phyloP scores from a whole-genome alignment of 2,888 invertebrate genomes.

The Cheilosia soror region DNA sequence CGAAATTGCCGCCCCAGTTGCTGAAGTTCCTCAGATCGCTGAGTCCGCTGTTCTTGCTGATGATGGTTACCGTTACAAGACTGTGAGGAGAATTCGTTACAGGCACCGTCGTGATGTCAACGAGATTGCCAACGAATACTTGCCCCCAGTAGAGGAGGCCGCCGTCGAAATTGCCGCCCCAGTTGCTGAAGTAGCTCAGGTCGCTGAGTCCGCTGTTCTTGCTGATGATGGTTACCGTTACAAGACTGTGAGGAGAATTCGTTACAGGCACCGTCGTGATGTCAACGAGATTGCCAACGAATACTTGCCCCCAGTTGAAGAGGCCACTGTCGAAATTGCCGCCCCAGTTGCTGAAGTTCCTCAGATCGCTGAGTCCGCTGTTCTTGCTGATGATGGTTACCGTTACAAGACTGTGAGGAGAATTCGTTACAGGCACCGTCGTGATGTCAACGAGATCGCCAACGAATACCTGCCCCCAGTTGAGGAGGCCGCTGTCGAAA shows the following conservation, averaged over 20 bases:
- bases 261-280: conserved; percentile 75
- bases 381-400: conserved; percentile 65
- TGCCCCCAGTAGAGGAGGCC: conserved; percentile 74
- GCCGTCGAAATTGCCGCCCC: conserved; percentile 19
- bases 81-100: conserved; percentile 71
- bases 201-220: conserved; percentile 38
- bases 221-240: conserved; percentile 70
- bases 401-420: conserved; percentile 75
- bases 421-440: conserved; percentile 66
- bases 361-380: conserved; percentile 39
- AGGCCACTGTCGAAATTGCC: conserved; percentile 12
- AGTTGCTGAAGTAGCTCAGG: conserved; percentile 47
- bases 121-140: conserved; percentile 77
- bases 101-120: conserved; percentile 77
- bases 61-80: conserved; percentile 71
- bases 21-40: conserved; percentile 47
- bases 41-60: conserved; percentile 44
- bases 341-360: conserved; percentile 48
- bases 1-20: conserved; percentile 24
- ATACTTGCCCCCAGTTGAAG: conserved; percentile 76
- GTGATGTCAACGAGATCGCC: conserved; percentile 78
- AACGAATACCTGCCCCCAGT: conserved; percentile 76
- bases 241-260: conserved; percentile 74
- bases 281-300: conserved; percentile 77
- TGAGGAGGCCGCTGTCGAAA: conserved; percentile 49